phyloP scores from a whole-genome alignment of 2,888 invertebrate species.

The Drosophila barbarae region DNA sequence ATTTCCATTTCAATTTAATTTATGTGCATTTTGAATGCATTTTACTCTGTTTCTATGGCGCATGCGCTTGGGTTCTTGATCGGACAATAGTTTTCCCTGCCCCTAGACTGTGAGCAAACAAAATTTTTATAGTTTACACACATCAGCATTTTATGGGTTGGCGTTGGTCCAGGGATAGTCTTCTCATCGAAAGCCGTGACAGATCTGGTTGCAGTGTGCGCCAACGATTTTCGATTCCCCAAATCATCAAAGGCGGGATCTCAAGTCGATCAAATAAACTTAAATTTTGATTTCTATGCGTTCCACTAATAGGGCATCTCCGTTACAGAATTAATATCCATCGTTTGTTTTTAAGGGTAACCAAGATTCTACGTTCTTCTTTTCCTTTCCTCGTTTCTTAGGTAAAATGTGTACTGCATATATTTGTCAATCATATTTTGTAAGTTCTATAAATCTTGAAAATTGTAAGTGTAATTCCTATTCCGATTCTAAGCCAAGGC shows the following conservation, averaged over 20 bases:
- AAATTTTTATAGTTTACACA: slow-evolving; percentile 51
- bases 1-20: slow-evolving; percentile 52
- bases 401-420: background rate
- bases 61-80: slow-evolving; percentile 58
- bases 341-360: background rate
- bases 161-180: slow-evolving; percentile 4
- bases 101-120: slow-evolving; percentile 44
- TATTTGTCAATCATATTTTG: background rate
- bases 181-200: slow-evolving; percentile 1
- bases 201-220: slow-evolving; percentile 16
- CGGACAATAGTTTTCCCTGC: slow-evolving; percentile 33
- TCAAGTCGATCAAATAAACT: slow-evolving; percentile 9
- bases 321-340: background rate
- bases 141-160: slow-evolving; percentile 45
- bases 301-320: background rate
- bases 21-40: slow-evolving; percentile 56
- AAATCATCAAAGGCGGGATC: slow-evolving; percentile 40
- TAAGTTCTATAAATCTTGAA: background rate
- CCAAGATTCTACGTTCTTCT: background rate
- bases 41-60: slow-evolving; percentile 45
- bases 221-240: slow-evolving; percentile 1
- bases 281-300: background rate
- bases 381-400: too few species aligned
- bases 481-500: too few species aligned
- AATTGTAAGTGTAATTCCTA: too few species aligned